Conservation (phyloP, 2,888 invertebrate species). For the Bugula neritina region DNA sequence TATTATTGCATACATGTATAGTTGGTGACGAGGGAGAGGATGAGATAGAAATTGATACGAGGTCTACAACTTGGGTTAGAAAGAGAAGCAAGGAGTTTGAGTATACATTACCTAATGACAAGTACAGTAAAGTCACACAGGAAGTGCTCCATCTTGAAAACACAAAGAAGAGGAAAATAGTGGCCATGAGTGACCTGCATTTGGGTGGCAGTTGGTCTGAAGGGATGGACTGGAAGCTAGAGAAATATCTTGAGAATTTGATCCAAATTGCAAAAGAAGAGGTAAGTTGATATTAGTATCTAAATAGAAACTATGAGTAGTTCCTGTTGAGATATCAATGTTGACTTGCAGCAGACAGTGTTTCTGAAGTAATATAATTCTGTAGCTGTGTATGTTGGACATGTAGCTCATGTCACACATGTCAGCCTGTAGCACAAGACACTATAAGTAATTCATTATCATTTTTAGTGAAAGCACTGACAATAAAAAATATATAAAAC, state of each 20-base stretch:
- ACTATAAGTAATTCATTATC: no score
- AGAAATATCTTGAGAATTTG: background rate
- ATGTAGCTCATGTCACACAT: no score
- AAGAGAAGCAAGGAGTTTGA: conserved; percentile 5
- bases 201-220: conserved; percentile 18
- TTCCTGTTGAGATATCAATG: no score
- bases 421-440: no score
- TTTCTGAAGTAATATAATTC: no score
- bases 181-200: conserved; percentile 15
- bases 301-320: no score
- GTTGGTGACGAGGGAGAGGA: background rate
- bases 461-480: no score
- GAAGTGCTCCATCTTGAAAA: background rate
- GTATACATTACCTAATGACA: conserved; percentile 11
- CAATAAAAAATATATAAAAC: no score
- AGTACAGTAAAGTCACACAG: background rate
- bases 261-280: conserved; percentile 1
- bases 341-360: no score
- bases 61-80: background rate
- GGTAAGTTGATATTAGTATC: conserved; percentile 21
- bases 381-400: no score
- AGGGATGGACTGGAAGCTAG: conserved; percentile 24
- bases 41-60: background rate
- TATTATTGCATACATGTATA: background rate
- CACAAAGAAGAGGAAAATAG: background rate